phyloP scores from a whole-genome alignment of 2,888 invertebrate genomes.

The Elmis aenea region DNA sequence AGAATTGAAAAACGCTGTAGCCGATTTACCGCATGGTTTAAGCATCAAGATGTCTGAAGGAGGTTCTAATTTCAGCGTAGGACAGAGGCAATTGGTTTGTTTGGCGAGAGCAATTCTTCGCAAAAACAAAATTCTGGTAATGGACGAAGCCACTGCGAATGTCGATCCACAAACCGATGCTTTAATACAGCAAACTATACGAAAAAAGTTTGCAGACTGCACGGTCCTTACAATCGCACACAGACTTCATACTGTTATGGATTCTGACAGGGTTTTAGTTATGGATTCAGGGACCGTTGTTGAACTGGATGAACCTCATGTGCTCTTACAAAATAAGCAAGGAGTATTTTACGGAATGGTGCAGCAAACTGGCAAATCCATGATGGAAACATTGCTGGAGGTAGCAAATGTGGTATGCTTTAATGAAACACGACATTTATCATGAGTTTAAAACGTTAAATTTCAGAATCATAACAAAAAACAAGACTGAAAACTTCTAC shows the following conservation, averaged over 20 bases:
- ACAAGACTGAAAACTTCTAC: too few relatives aligned
- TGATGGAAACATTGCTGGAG: slow-evolving; percentile 65
- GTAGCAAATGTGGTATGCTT: too few relatives aligned
- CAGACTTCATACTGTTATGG: too few relatives aligned
- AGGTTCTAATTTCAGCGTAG: slow-evolving; percentile 41
- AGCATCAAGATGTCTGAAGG: slow-evolving; percentile 71
- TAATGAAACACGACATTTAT: too few relatives aligned
- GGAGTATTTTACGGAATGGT: slow-evolving; percentile 61
- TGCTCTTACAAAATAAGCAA: slow-evolving; percentile 52
- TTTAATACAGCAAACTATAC: slow-evolving; percentile 69
- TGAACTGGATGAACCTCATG: slow-evolving; percentile 72
- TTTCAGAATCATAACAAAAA: too few relatives aligned
- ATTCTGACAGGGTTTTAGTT: slow-evolving; percentile 74
- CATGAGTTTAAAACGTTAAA: too few relatives aligned
- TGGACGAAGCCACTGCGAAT: slow-evolving; percentile 75
- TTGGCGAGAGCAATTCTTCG: slow-evolving; percentile 57
- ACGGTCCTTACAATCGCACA: slow-evolving; percentile 82
- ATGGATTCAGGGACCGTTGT: slow-evolving; percentile 71
- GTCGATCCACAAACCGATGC: slow-evolving; percentile 74
- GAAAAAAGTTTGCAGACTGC: slow-evolving; percentile 66
- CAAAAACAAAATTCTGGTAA: slow-evolving; percentile 32
- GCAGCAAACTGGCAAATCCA: slow-evolving; percentile 63
- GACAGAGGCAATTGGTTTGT: slow-evolving; percentile 62
- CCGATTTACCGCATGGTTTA: slow-evolving; percentile 56
- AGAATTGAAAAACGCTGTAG: slow-evolving; percentile 67